Evolutionary conservation across 2,797 vertebrate genomes (phyloP), one percentile per base, ranked within the genome.

Genomic region (Neoniphon sammara): DNA sequence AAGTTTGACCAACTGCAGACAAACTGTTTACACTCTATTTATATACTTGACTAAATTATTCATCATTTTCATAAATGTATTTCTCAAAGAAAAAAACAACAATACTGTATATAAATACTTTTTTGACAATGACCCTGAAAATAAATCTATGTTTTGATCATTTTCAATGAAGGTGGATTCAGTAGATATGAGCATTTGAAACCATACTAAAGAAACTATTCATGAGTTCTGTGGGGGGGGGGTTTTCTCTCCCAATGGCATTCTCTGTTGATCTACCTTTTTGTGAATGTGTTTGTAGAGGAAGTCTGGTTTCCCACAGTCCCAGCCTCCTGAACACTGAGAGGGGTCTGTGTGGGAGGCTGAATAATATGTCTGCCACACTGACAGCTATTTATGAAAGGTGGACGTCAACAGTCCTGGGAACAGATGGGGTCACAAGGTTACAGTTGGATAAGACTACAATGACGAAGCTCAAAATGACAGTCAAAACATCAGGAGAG

Each of bases 1-100:
- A 73, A 68, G 68, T 78, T 75, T 83, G 57, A 54, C 69, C 39
- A 63, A 77, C 55, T 62, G 30, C 69, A 73, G 52, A 52, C 55
- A 34, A 27, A 10, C 18, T 50, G 49, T 53, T 39, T 46, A 20
- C 44, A 68, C 5, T n/a, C 46, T 2, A 50, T 2, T 34, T 34
- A 34, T 34, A 21, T 20, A 66, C 60, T 63, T 63, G 39, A 57
- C 57, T 52, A 36, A 17, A 11, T 39, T 36, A 42, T 55, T 59
- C 53, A 65, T 44, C 39, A 30, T 20, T 27, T 47, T 27, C 14
- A 6, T 27, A 25, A n/a, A 14, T 52, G 39, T 31, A 11, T 62
- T 21, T 49, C 47, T 17, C 46, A 17, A 2, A 20, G 47, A 49
- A 20, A 20, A 20, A 20, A 49, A 50, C 12, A 27, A 47, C 44